phyloP scores from a whole-genome alignment of 2,888 invertebrate genomes.

The Microctonus brassicae region DNA sequence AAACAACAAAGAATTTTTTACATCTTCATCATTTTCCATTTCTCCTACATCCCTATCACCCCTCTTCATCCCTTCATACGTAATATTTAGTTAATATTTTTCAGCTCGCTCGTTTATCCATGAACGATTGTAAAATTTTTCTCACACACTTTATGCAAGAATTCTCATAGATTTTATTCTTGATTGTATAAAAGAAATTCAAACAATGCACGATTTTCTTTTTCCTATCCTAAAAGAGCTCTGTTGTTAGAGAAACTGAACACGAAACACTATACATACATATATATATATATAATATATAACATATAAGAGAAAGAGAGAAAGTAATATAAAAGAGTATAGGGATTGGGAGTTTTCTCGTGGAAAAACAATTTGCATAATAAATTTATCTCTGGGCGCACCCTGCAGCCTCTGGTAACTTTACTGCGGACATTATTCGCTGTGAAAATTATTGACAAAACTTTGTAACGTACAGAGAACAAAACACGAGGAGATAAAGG shows the following conservation, averaged over 20 bases:
- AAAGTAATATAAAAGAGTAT: neutral
- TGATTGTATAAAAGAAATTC: slow-evolving; percentile 37
- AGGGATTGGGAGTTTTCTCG: slow-evolving; percentile 28
- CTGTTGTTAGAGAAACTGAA: neutral
- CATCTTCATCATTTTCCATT: neutral
- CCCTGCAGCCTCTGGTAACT: slow-evolving; percentile 26
- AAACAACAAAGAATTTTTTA: neutral
- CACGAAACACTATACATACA: neutral
- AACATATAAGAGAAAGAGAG: neutral
- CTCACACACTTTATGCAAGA: slow-evolving; percentile 24
- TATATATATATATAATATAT: too few relatives aligned
- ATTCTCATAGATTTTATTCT: slow-evolving; percentile 28
- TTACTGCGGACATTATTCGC: slow-evolving; percentile 38
- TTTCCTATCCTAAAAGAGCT: neutral
- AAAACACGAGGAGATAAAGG: neutral
- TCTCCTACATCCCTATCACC: neutral
- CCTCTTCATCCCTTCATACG: neutral
- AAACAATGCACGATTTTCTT: neutral
- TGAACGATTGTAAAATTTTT: slow-evolving; percentile 28
- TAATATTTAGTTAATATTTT: neutral
- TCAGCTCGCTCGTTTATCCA: neutral
- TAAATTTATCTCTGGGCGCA: slow-evolving; percentile 40
- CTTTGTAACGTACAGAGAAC: slow-evolving; percentile 17
- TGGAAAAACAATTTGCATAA: slow-evolving; percentile 40
- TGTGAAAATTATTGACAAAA: slow-evolving; percentile 40